Base-by-base conservation (phyloP, 2,797 vertebrate species). In the Scolopax rusticola region DNA sequence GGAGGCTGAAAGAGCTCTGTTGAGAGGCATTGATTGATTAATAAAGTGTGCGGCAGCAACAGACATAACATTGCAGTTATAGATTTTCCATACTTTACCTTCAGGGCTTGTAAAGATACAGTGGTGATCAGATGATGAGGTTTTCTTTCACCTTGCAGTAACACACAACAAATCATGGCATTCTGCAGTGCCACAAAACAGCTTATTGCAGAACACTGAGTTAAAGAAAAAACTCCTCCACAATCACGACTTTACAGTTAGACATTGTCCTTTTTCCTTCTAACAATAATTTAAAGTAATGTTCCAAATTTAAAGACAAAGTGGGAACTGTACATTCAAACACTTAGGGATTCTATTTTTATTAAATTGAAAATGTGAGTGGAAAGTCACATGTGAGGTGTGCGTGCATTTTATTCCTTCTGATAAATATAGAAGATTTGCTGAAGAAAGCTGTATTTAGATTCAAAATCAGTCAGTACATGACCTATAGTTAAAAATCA, bases 61-160 rank as follows among this genome's bases (percentile, higher is more conserved):
- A 96, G 95, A 95, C 96, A 93, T 93, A 97, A 96, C 94, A 95
- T 83, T 96, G 95, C 87, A 93, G 86, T 90, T 96, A 97, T 96
- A 88, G 95, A 97, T 97, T 97, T 97, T 96, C 95, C 89, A 96
- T 97, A 94, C 91, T 89, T 95, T 97, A 94, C 93, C 87, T 97
- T 96, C 88, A 91, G 87, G 84, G 69, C 78, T 96, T 94, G 67
- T 89, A 67, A 83, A 92, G 92, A 82, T 92, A 89, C 68, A 94
- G 76, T 59, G 50, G 64, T 93, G 86, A 96, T 95, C 95, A 82
- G 91, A 93, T 92, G 92, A 92, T 95, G 94, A 95, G 94, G 67
- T 56, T 91, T 91, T 78, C 87, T 92, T 91, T 95, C 85, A 94
- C 87, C 84, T 88, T 81, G 80, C 78, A 81, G 71, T 57, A 89